phyloP scores from a whole-genome alignment of 2,113 vertebrate species.

The Perognathus longimembris region DNA sequence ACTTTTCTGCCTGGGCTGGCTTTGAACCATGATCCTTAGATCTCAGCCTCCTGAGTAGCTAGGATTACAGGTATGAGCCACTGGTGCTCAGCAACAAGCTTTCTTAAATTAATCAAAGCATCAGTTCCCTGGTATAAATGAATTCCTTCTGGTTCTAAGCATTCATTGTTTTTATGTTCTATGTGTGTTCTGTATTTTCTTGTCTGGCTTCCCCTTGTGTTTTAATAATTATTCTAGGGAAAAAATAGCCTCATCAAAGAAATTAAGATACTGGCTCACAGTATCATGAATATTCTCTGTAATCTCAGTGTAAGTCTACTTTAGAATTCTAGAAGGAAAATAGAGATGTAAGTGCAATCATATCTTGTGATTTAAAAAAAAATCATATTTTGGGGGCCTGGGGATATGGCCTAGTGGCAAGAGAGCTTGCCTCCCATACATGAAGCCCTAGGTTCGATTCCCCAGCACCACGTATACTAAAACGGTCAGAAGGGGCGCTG shows the following conservation, averaged over 20 bases:
- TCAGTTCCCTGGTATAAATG: background rate
- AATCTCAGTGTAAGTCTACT: background rate
- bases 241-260: background rate
- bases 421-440: too few relatives aligned
- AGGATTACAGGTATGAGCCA: too few relatives aligned
- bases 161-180: background rate
- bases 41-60: too few relatives aligned
- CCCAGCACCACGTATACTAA: too few relatives aligned
- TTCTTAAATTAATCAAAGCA: constrained; percentile 24
- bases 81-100: too few relatives aligned
- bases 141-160: background rate
- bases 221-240: background rate
- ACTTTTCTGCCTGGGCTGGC: too few relatives aligned
- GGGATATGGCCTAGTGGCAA: too few relatives aligned
- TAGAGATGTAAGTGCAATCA: background rate
- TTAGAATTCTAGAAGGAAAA: background rate
- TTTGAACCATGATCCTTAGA: too few relatives aligned
- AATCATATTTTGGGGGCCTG: too few relatives aligned
- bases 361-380: background rate
- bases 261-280: background rate
- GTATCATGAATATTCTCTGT: background rate
- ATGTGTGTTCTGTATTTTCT: background rate
- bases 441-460: too few relatives aligned
- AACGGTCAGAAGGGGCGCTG: too few relatives aligned
- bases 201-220: background rate